Percentiles rank a stretch among this genome's conserved stretches.
phyloP scores from a whole-genome alignment of 1,140 invertebrate genomes.

The Luehdorfia chinensis region DNA sequence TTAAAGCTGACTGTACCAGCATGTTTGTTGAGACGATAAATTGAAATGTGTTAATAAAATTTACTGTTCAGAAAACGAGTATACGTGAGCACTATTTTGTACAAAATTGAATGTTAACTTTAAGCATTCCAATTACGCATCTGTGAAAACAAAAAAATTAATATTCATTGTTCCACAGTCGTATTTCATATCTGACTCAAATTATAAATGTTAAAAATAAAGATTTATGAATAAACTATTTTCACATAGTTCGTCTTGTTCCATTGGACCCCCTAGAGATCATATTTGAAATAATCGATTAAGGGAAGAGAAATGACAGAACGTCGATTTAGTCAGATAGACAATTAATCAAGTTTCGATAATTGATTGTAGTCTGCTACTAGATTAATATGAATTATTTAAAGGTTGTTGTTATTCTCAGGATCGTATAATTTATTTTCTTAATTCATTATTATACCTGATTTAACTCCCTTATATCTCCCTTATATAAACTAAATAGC shows the following conservation, averaged over 20 bases:
- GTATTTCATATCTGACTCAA: slow-evolving; percentile 1
- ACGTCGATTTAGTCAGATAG: slow-evolving; percentile 58
- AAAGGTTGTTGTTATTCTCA: slow-evolving; percentile 35
- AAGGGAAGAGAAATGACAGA: slow-evolving; percentile 74
- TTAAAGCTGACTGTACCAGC: slow-evolving; percentile 66
- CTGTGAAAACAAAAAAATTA: no score
- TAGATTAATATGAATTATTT: slow-evolving; percentile 68
- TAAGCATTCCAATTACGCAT: no score
- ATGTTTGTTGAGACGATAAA: slow-evolving; percentile 50
- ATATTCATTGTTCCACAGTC: slow-evolving; percentile 8
- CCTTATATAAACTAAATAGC: not conserved
- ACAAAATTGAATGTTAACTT: no score
- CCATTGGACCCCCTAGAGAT: slow-evolving; percentile 64
- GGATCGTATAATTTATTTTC: not conserved
- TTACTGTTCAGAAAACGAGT: no score
- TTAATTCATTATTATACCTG: not conserved
- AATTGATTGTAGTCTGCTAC: slow-evolving; percentile 67
- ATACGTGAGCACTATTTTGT: no score
- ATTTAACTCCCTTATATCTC: not conserved
- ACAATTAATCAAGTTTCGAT: slow-evolving; percentile 71
- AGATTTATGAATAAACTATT: slow-evolving; percentile 58
- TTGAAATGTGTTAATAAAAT: no score
- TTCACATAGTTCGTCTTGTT: slow-evolving; percentile 37
- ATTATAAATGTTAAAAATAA: slow-evolving; percentile 28
- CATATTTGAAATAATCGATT: slow-evolving; percentile 73